A percentile compares a stretch with the other conserved stretches of the same genome.
Evolutionary conservation across 2,888 invertebrate species (phyloP).

Genomic region (Drosophila paramelanica): DNA sequence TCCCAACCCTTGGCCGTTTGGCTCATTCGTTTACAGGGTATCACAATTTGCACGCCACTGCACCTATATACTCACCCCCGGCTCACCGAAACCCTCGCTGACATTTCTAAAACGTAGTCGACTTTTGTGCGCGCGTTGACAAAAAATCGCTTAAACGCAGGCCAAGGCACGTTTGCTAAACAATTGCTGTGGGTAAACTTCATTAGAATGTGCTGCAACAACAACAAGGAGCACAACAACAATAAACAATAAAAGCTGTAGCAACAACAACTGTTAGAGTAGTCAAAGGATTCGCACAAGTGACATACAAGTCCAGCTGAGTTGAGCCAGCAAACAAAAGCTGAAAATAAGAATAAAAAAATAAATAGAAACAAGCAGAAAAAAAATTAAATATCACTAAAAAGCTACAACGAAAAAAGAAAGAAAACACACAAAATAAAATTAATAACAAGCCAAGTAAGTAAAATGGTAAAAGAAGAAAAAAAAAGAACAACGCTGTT

Average conservation of each 20-base stretch:
- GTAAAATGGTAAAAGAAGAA: slow-evolving; percentile 41
- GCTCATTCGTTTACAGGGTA: slow-evolving; percentile 9
- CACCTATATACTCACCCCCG: background rate
- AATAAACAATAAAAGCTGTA: slow-evolving; percentile 16
- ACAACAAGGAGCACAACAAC: slow-evolving; percentile 41
- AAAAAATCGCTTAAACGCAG: slow-evolving; percentile 79
- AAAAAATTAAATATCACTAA: background rate
- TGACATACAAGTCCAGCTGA: slow-evolving; percentile 63
- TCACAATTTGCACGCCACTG: background rate
- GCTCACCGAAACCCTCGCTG: background rate
- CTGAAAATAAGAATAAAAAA: slow-evolving; percentile 2
- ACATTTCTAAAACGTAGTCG: slow-evolving; percentile 49
- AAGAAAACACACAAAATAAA: slow-evolving; percentile 32
- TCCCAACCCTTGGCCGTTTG: background rate
- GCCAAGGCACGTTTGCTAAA: slow-evolving; percentile 84
- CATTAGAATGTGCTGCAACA: slow-evolving; percentile 77
- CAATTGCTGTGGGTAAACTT: slow-evolving; percentile 83
- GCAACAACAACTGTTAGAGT: background rate
- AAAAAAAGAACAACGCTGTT: slow-evolving; percentile 56
- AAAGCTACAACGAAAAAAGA: background rate
- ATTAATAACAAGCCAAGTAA: slow-evolving; percentile 68
- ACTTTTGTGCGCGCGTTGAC: slow-evolving; percentile 77
- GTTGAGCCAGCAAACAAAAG: slow-evolving; percentile 47
- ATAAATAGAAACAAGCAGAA: background rate
- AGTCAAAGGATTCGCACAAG: slow-evolving; percentile 56